Evolutionary conservation across 2,797 vertebrate genomes (phyloP).

Genomic region (Leontopithecus rosalia): DNA sequence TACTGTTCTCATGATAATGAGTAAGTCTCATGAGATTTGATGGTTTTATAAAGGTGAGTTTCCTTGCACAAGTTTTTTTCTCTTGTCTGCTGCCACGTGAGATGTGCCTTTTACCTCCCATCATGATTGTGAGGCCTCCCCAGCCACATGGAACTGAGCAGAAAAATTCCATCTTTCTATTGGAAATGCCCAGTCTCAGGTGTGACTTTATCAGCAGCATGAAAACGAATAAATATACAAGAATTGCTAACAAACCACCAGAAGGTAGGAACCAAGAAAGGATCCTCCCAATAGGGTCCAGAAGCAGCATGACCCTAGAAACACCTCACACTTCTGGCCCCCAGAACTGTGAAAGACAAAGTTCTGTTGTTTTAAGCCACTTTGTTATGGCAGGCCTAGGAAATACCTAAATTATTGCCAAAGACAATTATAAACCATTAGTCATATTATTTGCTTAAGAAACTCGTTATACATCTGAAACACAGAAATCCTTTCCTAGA

Average conservation of each 20-base stretch:
- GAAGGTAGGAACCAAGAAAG: not conserved
- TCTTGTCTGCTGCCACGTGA: not conserved
- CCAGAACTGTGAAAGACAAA: not conserved
- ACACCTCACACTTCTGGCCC: not conserved
- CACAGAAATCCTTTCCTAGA: not conserved
- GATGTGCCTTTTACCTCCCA: not conserved
- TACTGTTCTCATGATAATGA: not conserved
- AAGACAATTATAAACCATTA: not conserved
- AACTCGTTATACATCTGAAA: not conserved
- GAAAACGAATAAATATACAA: not conserved
- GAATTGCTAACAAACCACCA: not conserved
- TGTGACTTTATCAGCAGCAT: not conserved
- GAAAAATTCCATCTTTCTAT: too few relatives aligned
- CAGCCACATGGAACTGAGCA: not conserved
- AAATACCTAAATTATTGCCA: not conserved
- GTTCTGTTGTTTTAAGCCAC: not conserved
- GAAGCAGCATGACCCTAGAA: not conserved
- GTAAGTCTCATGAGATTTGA: not conserved
- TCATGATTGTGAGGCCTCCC: not conserved
- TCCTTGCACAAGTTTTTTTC: not conserved
- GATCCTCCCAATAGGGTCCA: fast-evolving
- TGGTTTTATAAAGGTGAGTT: not conserved
- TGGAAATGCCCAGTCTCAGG: not conserved
- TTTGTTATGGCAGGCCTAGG: not conserved
- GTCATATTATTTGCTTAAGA: not conserved